Percentiles rank a stretch among this genome's conserved stretches.
Evolutionary conservation across 2,113 vertebrate species (phyloP).

Genomic region (Turnix velox): DNA sequence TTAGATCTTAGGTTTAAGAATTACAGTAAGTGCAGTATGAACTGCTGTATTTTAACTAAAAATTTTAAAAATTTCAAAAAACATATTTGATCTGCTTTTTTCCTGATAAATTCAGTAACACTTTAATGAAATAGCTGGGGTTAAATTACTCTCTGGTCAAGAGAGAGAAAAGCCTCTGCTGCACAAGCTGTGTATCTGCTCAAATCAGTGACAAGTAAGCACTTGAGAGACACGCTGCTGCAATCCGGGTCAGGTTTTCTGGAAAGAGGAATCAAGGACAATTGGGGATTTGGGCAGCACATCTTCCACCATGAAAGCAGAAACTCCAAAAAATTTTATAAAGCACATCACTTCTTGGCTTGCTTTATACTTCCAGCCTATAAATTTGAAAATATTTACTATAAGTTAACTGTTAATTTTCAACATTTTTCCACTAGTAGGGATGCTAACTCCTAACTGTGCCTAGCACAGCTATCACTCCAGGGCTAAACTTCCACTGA

Average conservation of each 20-base stretch:
- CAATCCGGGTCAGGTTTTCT: not conserved
- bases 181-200: not conserved
- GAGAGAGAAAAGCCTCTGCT: not conserved
- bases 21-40: not conserved
- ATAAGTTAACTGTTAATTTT: not conserved
- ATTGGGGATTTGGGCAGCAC: not conserved
- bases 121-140: not conserved
- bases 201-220: not conserved
- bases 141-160: not conserved
- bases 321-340: not conserved
- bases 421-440: not conserved
- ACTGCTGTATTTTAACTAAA: not conserved
- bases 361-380: not conserved
- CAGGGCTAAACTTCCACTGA: not conserved
- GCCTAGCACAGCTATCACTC: not conserved
- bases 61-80: too few relatives aligned
- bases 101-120: not conserved
- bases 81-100: not conserved
- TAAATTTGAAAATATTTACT: not conserved
- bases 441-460: not conserved
- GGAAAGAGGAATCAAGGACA: not conserved
- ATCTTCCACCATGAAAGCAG: not conserved
- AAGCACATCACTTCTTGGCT: not conserved
- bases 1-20: not conserved
- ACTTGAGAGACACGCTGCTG: not conserved